Percentiles rank a stretch among this genome's conserved stretches.
Evolutionary conservation across 2,113 vertebrate genomes (phyloP).

Genomic region (Eolophus roseicapilla): DNA sequence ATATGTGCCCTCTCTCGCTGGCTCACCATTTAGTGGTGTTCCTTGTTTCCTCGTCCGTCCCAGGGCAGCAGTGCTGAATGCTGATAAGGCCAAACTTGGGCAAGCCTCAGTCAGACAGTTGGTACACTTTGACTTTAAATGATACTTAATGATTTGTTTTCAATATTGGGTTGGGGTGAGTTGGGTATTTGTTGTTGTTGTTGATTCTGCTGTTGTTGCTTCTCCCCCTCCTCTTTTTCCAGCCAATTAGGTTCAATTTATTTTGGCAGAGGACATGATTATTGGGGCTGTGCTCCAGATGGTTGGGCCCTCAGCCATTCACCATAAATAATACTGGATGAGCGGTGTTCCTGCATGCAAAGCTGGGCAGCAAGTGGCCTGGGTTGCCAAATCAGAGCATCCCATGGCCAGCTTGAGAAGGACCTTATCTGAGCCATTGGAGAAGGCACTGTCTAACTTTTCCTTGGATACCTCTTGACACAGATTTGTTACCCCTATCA

Average conservation of each 20-base stretch:
- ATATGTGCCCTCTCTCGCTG: neutral
- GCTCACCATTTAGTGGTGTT: neutral
- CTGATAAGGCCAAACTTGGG: conserved; percentile 51
- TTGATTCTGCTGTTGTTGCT: conserved; percentile 18
- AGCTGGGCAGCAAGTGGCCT: neutral
- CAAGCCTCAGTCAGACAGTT: conserved; percentile 40
- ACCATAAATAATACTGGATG: neutral
- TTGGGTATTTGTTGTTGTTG: conserved; percentile 40
- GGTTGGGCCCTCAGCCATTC: conserved; percentile 43
- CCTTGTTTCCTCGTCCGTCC: neutral
- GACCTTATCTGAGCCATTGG: neutral
- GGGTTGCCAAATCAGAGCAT: neutral
- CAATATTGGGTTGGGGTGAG: neutral
- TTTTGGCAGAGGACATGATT: conserved; percentile 62
- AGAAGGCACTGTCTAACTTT: neutral
- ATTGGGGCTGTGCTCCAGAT: conserved; percentile 61
- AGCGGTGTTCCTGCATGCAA: neutral
- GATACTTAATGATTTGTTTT: conserved; percentile 51
- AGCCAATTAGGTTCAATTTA: conserved; percentile 56
- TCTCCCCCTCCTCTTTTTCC: conserved; percentile 47
- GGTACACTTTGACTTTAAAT: conserved; percentile 43
- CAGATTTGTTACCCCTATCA: fast-evolving
- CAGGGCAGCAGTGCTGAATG: conserved; percentile 19
- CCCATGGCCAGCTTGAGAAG: neutral
- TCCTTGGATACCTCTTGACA: neutral